Percentiles rank a stretch among this genome's conserved stretches.
phyloP scores from a whole-genome alignment of 2,113 vertebrate genomes.

The human (Homo sapiens) region DNA sequence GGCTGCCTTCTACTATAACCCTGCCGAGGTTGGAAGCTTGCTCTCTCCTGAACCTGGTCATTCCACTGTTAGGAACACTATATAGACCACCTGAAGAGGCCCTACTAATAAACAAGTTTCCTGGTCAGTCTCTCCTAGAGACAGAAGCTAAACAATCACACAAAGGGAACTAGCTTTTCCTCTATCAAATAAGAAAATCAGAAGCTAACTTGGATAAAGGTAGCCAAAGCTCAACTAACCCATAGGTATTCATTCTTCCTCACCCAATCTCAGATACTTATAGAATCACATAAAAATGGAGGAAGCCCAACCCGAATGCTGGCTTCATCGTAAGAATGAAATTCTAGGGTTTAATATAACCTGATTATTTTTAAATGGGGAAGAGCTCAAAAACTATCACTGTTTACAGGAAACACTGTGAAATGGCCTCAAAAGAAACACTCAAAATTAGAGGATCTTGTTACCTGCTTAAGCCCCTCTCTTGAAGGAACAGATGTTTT shows the following conservation, averaged over 20 bases:
- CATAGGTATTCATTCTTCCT: not conserved
- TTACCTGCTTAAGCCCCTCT: slow-evolving; percentile 90
- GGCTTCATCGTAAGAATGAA: not conserved
- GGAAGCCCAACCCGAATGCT: not conserved
- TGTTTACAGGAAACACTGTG: not conserved
- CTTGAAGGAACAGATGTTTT: slow-evolving; percentile 86
- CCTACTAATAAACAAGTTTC: not conserved
- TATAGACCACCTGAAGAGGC: not conserved
- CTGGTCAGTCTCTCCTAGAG: not conserved
- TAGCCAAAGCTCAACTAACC: not conserved
- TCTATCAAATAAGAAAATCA: not conserved
- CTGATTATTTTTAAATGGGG: not conserved
- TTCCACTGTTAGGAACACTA: not conserved
- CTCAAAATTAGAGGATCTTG: not conserved
- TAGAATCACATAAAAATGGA: not conserved
- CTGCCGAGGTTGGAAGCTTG: not conserved
- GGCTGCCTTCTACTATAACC: not conserved
- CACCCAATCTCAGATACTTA: not conserved
- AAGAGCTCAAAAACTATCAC: not conserved
- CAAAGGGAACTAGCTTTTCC: not conserved
- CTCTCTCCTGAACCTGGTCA: not conserved
- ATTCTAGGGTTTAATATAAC: not conserved
- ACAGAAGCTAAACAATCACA: not conserved
- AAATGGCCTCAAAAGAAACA: not conserved
- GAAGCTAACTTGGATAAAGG: not conserved